Evolutionary conservation across 1,140 invertebrate species (phyloP).

Genomic region (Achatina immaculata): DNA sequence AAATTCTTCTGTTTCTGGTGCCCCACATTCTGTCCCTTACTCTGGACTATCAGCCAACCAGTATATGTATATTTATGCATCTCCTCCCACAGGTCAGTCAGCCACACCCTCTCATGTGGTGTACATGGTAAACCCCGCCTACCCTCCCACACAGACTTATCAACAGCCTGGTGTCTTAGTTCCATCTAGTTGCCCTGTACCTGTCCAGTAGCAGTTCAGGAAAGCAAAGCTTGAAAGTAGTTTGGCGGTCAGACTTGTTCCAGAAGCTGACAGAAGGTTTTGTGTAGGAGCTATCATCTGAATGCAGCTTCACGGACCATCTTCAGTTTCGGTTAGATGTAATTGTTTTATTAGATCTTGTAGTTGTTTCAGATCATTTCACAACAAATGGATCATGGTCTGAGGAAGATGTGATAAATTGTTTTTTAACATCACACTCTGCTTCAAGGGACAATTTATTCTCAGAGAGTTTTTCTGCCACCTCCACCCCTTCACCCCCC

Average conservation of each 20-base stretch:
- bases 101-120: conserved; percentile 40
- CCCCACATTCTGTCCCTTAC: not conserved
- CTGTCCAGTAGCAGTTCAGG: conserved; percentile 37
- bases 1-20: conserved; percentile 20
- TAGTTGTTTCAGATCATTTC: too few species aligned
- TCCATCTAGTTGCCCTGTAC: conserved; percentile 38
- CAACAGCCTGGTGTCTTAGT: conserved; percentile 35
- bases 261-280: too few species aligned
- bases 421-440: too few species aligned
- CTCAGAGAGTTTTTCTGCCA: too few species aligned
- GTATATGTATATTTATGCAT: conserved; percentile 50
- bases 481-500: too few species aligned
- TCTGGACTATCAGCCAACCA: conserved; percentile 33
- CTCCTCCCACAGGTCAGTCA: conserved; percentile 48
- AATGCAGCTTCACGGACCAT: too few species aligned
- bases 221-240: not conserved
- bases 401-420: too few species aligned
- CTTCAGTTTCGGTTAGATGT: too few species aligned
- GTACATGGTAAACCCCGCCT: conserved; percentile 47
- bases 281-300: too few species aligned
- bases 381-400: too few species aligned
- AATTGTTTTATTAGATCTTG: too few species aligned
- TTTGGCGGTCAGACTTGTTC: not conserved
- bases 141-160: conserved; percentile 38
- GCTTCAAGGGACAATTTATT: too few species aligned